Base-by-base conservation (phyloP, 2,113 vertebrate genomes). In the Hepsetus odoe region DNA sequence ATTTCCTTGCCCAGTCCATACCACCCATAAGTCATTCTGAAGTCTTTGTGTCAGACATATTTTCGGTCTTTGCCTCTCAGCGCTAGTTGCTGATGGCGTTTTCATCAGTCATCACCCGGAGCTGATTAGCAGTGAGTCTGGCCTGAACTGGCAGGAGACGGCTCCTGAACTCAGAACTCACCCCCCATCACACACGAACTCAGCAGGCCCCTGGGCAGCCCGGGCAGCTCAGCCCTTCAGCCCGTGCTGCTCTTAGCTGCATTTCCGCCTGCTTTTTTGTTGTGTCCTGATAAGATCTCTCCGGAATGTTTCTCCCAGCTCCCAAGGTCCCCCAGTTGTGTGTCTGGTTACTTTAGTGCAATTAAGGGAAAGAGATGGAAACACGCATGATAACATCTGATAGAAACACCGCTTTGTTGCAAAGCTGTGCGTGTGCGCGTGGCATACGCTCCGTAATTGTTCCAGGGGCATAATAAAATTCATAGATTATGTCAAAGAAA, bases 121-220 rank as follows among this genome's bases (percentile, higher is more conserved):
- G 68, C 76, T 79, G 76, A 72, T 79, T 79, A 79, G 56, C 49
- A 51, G 24, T n/a, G 53, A 32, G 84, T 87, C 72, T 91, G 87
- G 85, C 89, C 86, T 88, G 89, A 90, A 87, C 89, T 90, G 92
- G 91, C 90, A 91, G 89, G 91, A 92, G 91, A 93, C 74, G 53
- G 82, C 90, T 93, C 88, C 90, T 89, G 88, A 61, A 73, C 90
- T 78, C 85, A 84, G n/a, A n/a, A n/a, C n/a, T n/a, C n/a, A n/a
- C n/a, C 92, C 93, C 89, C 87, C 91, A 89, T 90, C 90, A 90
- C 83, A 92, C 92, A 86, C 87, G 88, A 83, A 88, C 90, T 80
- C 88, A 90, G 88, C 80, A 51, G 87, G 87, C 86, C 58, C 86
- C 38, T 56, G 59, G 83, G 85, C 78, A 62, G 81, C 76, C 80